Evolutionary conservation across 2,113 vertebrate genomes (phyloP).

Genomic region (Andinoacara biseriatus): DNA sequence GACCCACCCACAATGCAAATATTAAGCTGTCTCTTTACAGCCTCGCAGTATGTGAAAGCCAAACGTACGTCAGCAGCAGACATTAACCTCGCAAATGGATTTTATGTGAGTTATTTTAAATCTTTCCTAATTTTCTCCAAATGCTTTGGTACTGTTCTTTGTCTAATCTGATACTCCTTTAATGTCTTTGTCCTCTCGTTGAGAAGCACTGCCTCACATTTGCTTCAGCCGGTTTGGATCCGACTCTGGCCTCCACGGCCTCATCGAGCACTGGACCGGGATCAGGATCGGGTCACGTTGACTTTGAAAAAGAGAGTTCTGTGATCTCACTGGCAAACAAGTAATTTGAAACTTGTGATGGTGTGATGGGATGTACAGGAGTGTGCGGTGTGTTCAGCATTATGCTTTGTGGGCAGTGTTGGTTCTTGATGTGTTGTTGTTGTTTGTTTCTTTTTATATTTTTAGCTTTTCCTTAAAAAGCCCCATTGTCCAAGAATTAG

Average conservation of each 20-base stretch:
- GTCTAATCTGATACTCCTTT: not conserved
- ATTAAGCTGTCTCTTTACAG: not conserved
- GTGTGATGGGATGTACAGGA: not conserved
- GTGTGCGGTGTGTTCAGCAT: not conserved
- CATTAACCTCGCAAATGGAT: not conserved
- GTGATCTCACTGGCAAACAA: not conserved
- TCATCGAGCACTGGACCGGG: not conserved
- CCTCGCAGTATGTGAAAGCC: not conserved
- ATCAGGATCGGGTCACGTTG: not conserved
- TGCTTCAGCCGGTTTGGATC: not conserved
- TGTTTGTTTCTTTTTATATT: not conserved
- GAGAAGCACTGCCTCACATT: not conserved
- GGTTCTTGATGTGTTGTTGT: not conserved
- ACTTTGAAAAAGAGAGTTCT: conserved; percentile 21
- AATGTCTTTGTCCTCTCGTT: not conserved
- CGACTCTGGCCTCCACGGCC: not conserved
- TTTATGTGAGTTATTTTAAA: not conserved
- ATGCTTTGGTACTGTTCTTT: not conserved
- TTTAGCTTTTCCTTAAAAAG: not conserved
- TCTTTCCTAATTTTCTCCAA: not conserved
- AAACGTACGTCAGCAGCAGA: not conserved
- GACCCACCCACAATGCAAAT: not conserved
- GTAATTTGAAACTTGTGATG: not conserved
- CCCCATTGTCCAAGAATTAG: conserved; percentile 8
- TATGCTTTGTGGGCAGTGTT: not conserved